These are phyloP conservation scores for Amblyornis subalaris DNA, from an alignment of 2,113 vertebrate species.

Conservation along the genomic window DNA sequence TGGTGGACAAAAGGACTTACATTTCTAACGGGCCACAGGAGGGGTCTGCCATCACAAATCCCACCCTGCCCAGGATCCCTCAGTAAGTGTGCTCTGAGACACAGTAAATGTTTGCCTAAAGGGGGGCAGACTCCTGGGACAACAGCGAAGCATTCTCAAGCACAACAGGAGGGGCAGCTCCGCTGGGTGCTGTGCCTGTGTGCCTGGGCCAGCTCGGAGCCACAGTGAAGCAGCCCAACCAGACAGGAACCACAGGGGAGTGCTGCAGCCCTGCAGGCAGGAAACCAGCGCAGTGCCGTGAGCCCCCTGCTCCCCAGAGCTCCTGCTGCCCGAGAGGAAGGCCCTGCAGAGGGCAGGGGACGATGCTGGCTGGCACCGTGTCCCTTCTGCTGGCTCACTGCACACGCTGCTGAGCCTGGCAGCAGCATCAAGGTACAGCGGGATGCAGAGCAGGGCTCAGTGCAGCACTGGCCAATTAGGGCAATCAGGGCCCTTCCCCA, in stretches of 20 bases:
- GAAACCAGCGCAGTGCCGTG: rapidly evolving
- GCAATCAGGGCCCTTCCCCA: not conserved
- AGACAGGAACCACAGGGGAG: rapidly evolving
- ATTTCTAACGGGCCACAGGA: not conserved
- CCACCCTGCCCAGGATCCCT: not conserved
- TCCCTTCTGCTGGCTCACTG: not conserved
- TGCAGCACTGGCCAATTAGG: not conserved
- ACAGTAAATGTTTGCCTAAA: rapidly evolving
- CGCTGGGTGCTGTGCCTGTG: not conserved
- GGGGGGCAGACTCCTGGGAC: not conserved
- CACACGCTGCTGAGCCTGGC: not conserved
- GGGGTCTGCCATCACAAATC: not conserved
- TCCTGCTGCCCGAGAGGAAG: not conserved
- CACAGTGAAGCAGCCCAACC: not conserved
- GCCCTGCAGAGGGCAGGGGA: not conserved
- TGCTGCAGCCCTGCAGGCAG: not conserved
- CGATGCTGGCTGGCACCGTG: rapidly evolving
- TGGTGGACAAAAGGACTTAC: rapidly evolving
- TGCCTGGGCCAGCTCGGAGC: not conserved
- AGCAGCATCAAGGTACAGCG: not conserved
- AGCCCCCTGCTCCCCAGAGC: not conserved
- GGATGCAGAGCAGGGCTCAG: not conserved
- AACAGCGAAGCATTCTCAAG: rapidly evolving
- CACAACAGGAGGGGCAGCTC: not conserved
- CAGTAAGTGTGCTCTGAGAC: not conserved